A percentile compares a stretch with the other conserved stretches of the same genome.
Conservation (phyloP, 2,888 invertebrate genomes). For the Zaprionus lineosus region DNA sequence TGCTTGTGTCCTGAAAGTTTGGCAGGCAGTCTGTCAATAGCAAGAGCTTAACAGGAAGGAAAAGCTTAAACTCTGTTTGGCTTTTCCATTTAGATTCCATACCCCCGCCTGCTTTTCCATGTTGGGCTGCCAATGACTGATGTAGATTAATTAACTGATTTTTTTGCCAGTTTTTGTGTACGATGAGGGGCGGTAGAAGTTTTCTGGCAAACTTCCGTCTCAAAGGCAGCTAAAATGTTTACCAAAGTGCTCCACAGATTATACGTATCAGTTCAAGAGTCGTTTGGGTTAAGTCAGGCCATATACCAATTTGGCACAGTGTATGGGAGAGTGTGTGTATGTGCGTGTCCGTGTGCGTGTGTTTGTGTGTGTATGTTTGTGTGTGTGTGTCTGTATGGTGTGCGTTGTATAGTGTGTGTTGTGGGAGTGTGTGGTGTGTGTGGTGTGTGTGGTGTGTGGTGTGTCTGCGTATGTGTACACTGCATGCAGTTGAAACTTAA, state of each 20-base stretch:
- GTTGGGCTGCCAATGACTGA: slow-evolving; percentile 8
- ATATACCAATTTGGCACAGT: slow-evolving; percentile 7
- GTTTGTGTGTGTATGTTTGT: slow-evolving; percentile 17
- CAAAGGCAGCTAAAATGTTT: slow-evolving; percentile 23
- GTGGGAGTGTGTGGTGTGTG: slow-evolving; percentile 6
- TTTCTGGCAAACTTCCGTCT: slow-evolving; percentile 15
- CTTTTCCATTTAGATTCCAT: no score
- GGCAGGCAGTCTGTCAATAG: slow-evolving; percentile 18
- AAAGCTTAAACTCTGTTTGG: slow-evolving; percentile 22
- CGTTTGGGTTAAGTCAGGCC: slow-evolving; percentile 11
- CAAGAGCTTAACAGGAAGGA: slow-evolving; percentile 14
- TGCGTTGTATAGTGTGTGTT: no score
- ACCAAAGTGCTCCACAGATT: not conserved
- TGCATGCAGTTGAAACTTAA: slow-evolving; percentile 41
- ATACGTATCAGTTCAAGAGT: not conserved
- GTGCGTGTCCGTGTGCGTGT: no score
- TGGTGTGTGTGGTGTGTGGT: no score
- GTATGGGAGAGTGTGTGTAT: no score
- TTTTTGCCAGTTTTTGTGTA: slow-evolving; percentile 17
- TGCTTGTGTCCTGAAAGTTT: slow-evolving; percentile 3
- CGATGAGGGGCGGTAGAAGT: slow-evolving; percentile 22
- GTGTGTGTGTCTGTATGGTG: slow-evolving; percentile 8
- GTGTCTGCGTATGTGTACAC: slow-evolving; percentile 8
- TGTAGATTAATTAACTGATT: slow-evolving; percentile 64
- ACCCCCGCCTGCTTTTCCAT: no score